Percentiles rank a stretch among this genome's conserved stretches.
Conservation (phyloP, 2,113 vertebrate species). For the Phrynosoma blainvillii region DNA sequence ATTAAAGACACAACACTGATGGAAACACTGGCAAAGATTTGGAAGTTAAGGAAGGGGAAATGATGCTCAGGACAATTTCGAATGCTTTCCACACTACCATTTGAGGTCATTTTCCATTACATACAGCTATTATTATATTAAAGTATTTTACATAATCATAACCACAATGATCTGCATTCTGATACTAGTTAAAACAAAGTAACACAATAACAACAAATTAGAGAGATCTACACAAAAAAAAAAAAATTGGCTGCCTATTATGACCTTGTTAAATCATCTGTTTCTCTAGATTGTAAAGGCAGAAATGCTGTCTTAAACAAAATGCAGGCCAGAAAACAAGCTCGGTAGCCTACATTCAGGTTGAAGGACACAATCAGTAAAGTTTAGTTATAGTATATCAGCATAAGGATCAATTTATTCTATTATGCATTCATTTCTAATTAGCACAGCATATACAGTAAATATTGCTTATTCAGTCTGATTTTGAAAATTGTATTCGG, state of each 20-base stretch:
- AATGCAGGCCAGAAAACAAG: neutral
- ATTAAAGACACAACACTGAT: neutral
- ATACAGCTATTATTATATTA: neutral
- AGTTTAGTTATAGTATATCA: neutral
- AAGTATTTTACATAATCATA: slow-evolving; percentile 47
- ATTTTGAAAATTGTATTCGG: neutral
- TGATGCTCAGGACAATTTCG: slow-evolving; percentile 12
- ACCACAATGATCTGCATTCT: neutral
- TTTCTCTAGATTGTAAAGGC: neutral
- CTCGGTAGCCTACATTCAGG: neutral
- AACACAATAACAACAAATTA: neutral
- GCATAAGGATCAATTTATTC: neutral
- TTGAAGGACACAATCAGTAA: neutral
- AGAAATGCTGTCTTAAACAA: neutral
- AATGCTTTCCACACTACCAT: slow-evolving; percentile 20
- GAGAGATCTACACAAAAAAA: neutral
- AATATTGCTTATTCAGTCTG: neutral
- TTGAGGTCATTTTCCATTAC: slow-evolving; percentile 38
- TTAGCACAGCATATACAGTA: neutral
- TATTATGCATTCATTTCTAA: neutral
- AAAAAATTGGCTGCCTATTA: neutral
- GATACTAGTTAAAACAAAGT: neutral
- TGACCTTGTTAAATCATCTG: neutral
- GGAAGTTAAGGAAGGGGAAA: neutral
- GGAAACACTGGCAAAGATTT: neutral